Conservation (phyloP, 92 coral and sea anemone species). For the Virgularia gustaviana region DNA sequence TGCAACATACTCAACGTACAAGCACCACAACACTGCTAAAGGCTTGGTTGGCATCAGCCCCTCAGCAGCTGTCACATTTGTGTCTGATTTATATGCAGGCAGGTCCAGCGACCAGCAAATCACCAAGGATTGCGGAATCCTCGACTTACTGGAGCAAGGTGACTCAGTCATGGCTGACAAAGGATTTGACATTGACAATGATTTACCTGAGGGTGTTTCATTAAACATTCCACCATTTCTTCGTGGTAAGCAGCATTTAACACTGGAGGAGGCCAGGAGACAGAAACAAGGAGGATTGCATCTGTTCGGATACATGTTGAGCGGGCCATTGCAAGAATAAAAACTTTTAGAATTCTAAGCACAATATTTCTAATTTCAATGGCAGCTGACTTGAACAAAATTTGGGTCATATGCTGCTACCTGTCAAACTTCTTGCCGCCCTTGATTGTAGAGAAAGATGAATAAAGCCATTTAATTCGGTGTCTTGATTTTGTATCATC, state of each 20-base stretch:
- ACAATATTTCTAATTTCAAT: neutral
- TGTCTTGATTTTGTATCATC: neutral
- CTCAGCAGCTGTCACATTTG: slow-evolving; percentile 55
- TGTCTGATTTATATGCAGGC: slow-evolving; percentile 64
- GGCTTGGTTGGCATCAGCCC: slow-evolving; percentile 49
- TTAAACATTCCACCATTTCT: slow-evolving; percentile 20
- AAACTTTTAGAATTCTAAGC: slow-evolving; percentile 26
- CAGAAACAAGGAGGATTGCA: slow-evolving; percentile 13
- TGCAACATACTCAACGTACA: slow-evolving; percentile 37
- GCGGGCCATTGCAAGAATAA: slow-evolving; percentile 31
- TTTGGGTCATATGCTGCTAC: slow-evolving; percentile 9
- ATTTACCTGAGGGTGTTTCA: neutral
- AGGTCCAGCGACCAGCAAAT: slow-evolving; percentile 66
- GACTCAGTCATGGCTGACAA: slow-evolving; percentile 38
- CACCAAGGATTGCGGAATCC: slow-evolving; percentile 45
- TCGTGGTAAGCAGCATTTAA: neutral
- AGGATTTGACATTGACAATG: too few species aligned
- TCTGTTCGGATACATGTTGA: slow-evolving; percentile 34
- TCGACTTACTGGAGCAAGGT: slow-evolving; percentile 45
- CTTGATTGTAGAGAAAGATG: neutral
- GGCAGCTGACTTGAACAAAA: slow-evolving; percentile 11
- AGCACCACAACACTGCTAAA: slow-evolving; percentile 46
- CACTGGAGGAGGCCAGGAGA: slow-evolving; percentile 34
- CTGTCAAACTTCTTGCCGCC: slow-evolving; percentile 20
- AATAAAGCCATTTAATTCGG: neutral